Evolutionary conservation across 2,888 invertebrate species (phyloP).

Genomic region (Thelaira solivaga): DNA sequence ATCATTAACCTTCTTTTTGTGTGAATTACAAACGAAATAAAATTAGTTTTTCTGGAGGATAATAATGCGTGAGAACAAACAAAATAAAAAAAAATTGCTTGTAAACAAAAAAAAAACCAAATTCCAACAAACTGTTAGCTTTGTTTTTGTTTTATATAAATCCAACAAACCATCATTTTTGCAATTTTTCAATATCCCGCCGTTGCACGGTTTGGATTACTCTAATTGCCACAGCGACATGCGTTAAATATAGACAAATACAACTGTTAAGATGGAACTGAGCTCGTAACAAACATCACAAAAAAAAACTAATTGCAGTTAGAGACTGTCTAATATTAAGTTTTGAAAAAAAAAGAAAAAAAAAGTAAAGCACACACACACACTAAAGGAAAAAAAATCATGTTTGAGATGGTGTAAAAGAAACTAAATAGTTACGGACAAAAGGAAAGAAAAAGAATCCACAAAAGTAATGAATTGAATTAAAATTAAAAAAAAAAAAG

Average conservation of each 20-base stretch:
- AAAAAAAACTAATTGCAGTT: too few species aligned
- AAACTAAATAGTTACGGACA: slow-evolving; percentile 32
- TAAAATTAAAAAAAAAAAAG: slow-evolving; percentile 18
- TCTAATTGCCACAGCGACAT: slow-evolving; percentile 58
- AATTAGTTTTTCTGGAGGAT: too few species aligned
- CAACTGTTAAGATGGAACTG: slow-evolving; percentile 28
- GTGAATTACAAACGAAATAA: too few species aligned
- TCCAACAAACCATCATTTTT: background rate
- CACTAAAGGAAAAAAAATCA: slow-evolving; percentile 3
- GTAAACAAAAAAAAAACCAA: too few species aligned
- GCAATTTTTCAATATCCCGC: slow-evolving; percentile 57
- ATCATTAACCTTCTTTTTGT: too few species aligned
- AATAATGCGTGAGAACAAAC: too few species aligned
- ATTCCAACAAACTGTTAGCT: background rate
- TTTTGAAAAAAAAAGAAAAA: background rate
- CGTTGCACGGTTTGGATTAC: slow-evolving; percentile 50
- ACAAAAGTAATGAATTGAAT: slow-evolving; percentile 35
- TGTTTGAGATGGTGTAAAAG: slow-evolving; percentile 50
- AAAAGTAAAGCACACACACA: background rate
- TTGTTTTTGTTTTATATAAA: background rate
- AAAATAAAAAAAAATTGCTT: too few species aligned
- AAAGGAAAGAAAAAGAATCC: slow-evolving; percentile 26
- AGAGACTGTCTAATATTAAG: background rate
- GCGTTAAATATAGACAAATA: slow-evolving; percentile 47
- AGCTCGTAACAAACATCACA: background rate